Base-by-base conservation (phyloP, 1,140 invertebrate genomes). In the Oryzaephilus surinamensis region DNA sequence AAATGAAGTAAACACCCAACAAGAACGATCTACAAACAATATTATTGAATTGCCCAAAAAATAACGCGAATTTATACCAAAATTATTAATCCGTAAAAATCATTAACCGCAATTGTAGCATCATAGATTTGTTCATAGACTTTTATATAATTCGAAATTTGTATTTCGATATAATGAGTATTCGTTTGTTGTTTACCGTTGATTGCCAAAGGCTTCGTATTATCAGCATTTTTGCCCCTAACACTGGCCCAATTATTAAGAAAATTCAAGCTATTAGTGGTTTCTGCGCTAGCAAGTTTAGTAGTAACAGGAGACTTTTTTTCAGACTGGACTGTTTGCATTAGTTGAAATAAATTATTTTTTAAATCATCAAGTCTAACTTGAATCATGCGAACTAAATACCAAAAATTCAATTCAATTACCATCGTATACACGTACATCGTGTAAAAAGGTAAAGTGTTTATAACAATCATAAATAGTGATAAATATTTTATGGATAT, bases 1-100 rank as follows among this genome's bases (percentile, higher is more conserved):
- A 36, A 26, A 16, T 36, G 33, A n/a, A 36, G 14, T 14, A 36
- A 26, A 15, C 33, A 36, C 7, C 33, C 33, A 4, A 24, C 2
- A 16, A 36, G 15, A 12, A 36, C 13, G 15, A 36, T 36, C 33
- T 36, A 16, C 1, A 32, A 36, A 18, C 26, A 14, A 8, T n/a
- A n/a, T 11, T 4, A 36, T 13, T 26, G 12, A 14, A n/a, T 13
- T 11, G n/a, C 24, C 18, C 4, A 21, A 16, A 27, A 1, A 26
- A 15, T 24, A 26, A 36, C n/a, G 26, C n/a, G 2, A 15, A n/a
- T 18, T 12, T 17, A n/a, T 26, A 36, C 33, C 33, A 36, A 16
- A 8, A 36, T 36, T 14, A 26, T 10, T 2, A 36, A n/a, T 2
- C 33, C 33, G 13, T 13, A 36, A 10, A 14, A 26, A n/a, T 36